Base-by-base conservation (phyloP, 2,797 vertebrate genomes). In the Ibycter americanus region DNA sequence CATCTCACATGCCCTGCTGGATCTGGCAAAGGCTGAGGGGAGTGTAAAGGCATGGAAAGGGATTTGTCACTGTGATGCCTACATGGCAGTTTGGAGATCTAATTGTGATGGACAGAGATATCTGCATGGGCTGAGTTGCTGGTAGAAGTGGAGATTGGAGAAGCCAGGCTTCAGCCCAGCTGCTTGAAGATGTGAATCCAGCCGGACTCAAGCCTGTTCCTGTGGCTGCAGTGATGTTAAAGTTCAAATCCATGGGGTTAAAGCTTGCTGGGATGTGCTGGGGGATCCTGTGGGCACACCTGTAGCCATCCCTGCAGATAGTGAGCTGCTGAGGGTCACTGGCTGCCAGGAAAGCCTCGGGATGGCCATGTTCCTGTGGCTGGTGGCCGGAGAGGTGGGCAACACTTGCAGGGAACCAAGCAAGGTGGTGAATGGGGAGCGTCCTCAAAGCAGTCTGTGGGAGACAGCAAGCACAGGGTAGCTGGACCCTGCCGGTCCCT, bases 1-100 rank as follows among this genome's bases (percentile, higher is more conserved):
- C 91, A 89, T 94, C 92, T 96, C 87, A 59, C 89, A 88, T 79
- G 87, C 87, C 90, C 89, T 89, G 82, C 84, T 90, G 93, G 79
- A 91, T 89, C 79, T 90, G 94, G 93, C 83, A 89, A 42, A 81
- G 91, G 89, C 96, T 91, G 87, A 90, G 85, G 79, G 65, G 83
- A 80, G 72, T 72, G 82, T 87, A 93, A 78, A 96, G 89, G 93
- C 87, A 83, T 0, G 10, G 82, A 77, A 65, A 32, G 84, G 81
- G 82, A 92, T 92, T 55, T 89, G 94, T 92, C 94, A 70, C 92
- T 4, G 36, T 1, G 1, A 27, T 90, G 89, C 90, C 79, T 88
- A 84, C 31, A 2, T 58, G 83, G 89, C 67, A 73, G 5, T 92
- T 92, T 40, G 83, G 89, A 81, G 79, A 52, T 86, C 71, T 93